Evolutionary conservation across 2,797 vertebrate genomes (phyloP).

Genomic region (Microhierax caerulescens): DNA sequence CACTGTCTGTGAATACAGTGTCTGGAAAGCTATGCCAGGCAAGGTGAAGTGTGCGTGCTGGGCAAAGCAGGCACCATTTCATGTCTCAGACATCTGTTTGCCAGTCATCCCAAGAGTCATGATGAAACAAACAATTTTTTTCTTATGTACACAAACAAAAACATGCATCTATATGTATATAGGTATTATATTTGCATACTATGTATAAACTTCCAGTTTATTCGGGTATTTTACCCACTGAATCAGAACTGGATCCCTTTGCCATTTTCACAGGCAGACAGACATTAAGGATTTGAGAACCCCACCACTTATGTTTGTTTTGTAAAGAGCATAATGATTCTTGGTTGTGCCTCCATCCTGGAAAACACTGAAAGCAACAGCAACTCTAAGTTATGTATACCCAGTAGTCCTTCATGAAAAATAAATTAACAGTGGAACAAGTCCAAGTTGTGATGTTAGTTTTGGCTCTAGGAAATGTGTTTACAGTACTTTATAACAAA

Average conservation of each 20-base stretch:
- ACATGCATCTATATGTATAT: rapidly evolving
- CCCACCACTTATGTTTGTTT: neutral
- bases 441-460: neutral
- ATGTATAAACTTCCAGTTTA: neutral
- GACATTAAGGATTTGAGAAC: neutral
- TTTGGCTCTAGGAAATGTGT: neutral
- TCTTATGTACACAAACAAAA: neutral
- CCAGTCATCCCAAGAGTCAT: neutral
- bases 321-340: neutral
- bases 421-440: neutral
- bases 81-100: neutral
- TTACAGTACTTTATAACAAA: neutral
- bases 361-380: neutral
- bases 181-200: neutral
- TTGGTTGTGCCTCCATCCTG: neutral
- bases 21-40: neutral
- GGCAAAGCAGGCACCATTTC: neutral
- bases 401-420: neutral
- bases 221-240: neutral
- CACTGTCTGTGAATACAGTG: neutral
- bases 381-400: neutral
- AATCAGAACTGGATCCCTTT: neutral
- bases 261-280: neutral
- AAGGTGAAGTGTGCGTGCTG: neutral
- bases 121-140: neutral